Evolutionary conservation across 2,888 invertebrate genomes (phyloP), one percentile per base, ranked within the genome.

Genomic region (Amiota communis): DNA sequence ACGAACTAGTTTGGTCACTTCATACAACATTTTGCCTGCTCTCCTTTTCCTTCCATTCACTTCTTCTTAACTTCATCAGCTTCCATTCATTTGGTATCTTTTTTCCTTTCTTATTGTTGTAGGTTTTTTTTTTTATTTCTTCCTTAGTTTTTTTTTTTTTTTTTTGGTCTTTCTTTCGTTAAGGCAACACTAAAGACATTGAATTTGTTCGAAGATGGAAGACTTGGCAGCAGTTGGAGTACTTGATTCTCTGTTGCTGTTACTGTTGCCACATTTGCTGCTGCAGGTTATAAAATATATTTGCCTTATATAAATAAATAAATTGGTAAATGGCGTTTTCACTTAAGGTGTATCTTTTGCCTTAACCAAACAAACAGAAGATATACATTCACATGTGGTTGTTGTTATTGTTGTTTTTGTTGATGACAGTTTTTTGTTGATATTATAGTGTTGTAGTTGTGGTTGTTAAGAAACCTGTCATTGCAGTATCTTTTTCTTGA

Each of bases 1-100:
- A 88, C 87, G 87, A 88, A 88, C 87, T 87, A 86, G 85, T 87
- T 86, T 87, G 85, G 84, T 80, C 81, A 85, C 86, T 84, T 84
- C 82, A 86, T 84, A 82, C 85, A 84, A 81, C 85, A 85, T 79
- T 80, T 79, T 81, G 78, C 82, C 49, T 23, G 49, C 36, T 6
- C 6, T 6, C 8, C 36, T 23, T 3, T 23, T 36, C 36, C 36
- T 36, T 6, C 36, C 36, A 4, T 36, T 36, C 36, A 36, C 36
- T 36, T 36, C 36, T 36, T 36, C 36, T n/a, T n/a, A n/a, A 36
- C 36, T 6, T 36, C 36, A 36, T 36, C 36, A 36, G 36, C 36
- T 36, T 36, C 36, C 36, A 36, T 36, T 36, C 36, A 36, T 36
- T 36, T 36, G 36, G 6, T 36, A 36, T 36, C 36, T 36, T 36